Evolutionary conservation across 2,888 invertebrate species (phyloP).

Genomic region (Catocala nupta): DNA sequence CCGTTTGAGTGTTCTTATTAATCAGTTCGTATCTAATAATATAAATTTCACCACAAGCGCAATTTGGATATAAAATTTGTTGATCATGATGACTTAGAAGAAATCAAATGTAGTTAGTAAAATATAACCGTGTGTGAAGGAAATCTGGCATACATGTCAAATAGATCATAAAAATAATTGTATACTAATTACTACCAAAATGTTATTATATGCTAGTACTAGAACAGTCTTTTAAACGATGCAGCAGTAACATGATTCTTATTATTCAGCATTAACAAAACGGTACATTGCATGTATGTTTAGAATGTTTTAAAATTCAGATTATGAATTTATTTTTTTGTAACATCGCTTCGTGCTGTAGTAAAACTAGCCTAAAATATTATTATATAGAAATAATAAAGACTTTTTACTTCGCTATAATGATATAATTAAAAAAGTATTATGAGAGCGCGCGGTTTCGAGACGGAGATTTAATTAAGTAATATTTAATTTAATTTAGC

Average conservation of each 20-base stretch:
- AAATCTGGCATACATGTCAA: conserved; percentile 25
- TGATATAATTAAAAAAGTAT: background rate
- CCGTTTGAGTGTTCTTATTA: background rate
- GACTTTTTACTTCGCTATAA: background rate
- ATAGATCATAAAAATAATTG: conserved; percentile 33
- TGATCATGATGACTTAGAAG: conserved; percentile 15
- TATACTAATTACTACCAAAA: conserved; percentile 8
- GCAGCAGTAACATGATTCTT: conserved; percentile 12
- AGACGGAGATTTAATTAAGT: background rate
- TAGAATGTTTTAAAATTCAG: conserved; percentile 12
- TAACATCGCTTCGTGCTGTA: background rate
- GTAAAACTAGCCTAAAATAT: no score
- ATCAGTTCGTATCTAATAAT: background rate
- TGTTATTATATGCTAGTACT: background rate
- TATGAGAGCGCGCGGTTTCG: background rate
- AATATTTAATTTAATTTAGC: background rate
- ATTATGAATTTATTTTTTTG: background rate
- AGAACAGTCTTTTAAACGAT: conserved; percentile 14
- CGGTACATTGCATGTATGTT: background rate
- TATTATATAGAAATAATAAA: no score
- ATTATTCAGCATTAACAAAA: conserved; percentile 2
- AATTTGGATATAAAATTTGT: conserved; percentile 8
- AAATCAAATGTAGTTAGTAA: conserved; percentile 1
- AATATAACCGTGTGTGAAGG: background rate
- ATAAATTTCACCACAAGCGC: background rate